Evolutionary conservation across 2,888 invertebrate species (phyloP), one percentile per base, ranked within the genome.

Genomic region (Portevinia maculata): DNA sequence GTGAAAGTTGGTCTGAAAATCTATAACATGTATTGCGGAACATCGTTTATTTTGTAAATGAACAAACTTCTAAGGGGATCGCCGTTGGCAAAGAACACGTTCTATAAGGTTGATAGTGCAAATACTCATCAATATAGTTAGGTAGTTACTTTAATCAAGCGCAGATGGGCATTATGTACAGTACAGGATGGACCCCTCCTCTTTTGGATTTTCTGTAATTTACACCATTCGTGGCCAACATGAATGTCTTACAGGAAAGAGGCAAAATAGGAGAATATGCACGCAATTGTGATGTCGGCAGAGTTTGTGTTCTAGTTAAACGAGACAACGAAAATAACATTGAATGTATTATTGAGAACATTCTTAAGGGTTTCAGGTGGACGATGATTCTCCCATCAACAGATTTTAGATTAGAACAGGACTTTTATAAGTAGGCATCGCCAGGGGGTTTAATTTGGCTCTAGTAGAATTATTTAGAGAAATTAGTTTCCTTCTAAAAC

Each of bases 1-100:
- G 60, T 76, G 76, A 76, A 69, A 76, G 67, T 62, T 69, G 53
- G 9, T 39, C 76, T 76, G 37, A 17, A 69, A 69, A 62, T 32
- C 46, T 60, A 46, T 17, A 46, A 34, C 11, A 21, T 28, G 28
- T 39, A 21, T 17, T 11, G 28, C 17, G 24, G 69, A 46, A 17
- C 8, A 55, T 37, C 55, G 37, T 69, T 57, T 37, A 69, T 69
- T 55, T 67, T 17, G 9, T n/a, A 6, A 11, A 28, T 37, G 17
- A 57, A 41, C 17, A 17, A 8, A 60, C 32, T 60, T 41, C 41
- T 28, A 59, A 32, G 32, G 21, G 17, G 59, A 15, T 32, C 15
- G 46, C 57, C 48, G 50, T 3, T 39, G 60, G 52, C 32, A 4
- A 60, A 64, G 2, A 50, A 24, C 17, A 28, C 17, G 5, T 24